Base-by-base conservation (phyloP, 1,140 invertebrate species). In the Magallana angulata region DNA sequence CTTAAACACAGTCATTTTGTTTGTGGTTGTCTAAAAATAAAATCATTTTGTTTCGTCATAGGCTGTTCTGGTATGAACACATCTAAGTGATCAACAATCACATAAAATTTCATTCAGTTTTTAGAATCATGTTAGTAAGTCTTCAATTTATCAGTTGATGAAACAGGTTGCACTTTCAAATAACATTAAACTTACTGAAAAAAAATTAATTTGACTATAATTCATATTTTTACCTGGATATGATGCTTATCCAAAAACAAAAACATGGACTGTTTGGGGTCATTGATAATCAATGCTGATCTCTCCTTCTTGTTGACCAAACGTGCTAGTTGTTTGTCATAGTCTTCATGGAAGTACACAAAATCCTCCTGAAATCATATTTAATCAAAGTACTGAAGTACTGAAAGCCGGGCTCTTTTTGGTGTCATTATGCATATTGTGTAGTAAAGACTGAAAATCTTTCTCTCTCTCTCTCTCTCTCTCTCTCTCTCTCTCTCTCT, bases 191-290 rank as follows among this genome's bases (percentile, higher is more conserved):
- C 36, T 18, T 18, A 24, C 24, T 80, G 14, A 48, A 18, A 30
- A 7, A 30, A 16, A 80, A 6, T 12, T 11, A 18, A 12, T 80
- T 14, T 80, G 8, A 80, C 71, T 4, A 18, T 80, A 80, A 36
- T 14, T 6, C 3, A 80, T 4, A 57, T 30, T 57, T 60, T 36
- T 84, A 93, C 93, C 92, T 94, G 92, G 58, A 94, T 87, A 48
- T 92, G 90, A 68, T 93, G 91, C 88, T 92, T 92, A 86, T 94
- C 92, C 57, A 94, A 90, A 91, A 94, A 94, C 57, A 94, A 89
- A 88, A 94, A 94, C 91, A 94, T 90, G 18, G 93, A 91, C 91
- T 94, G 93, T 60, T 90, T 88, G 24, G 93, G 89, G 86, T 94
- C 94, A 90, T 90, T 94, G 85, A 94, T 93, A 82, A 94, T 94